Evolutionary conservation across 2,113 vertebrate genomes (phyloP).

Genomic region (Zapus hudsonius): DNA sequence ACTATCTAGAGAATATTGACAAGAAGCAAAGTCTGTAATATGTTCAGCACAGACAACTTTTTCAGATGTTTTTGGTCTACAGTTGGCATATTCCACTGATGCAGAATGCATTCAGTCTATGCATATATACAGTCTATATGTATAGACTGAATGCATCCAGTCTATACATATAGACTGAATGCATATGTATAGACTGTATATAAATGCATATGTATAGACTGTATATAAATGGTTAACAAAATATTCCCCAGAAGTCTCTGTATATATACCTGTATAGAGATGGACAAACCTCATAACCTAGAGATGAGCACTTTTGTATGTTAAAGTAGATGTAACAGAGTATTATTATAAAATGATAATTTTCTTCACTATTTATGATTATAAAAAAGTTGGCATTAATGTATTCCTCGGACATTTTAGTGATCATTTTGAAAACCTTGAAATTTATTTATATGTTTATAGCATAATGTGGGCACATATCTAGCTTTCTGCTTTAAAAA

Average conservation of each 20-base stretch:
- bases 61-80: neutral
- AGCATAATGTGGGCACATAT: neutral
- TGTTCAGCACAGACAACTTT: neutral
- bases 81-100: neutral
- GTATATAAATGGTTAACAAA: neutral
- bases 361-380: conserved; percentile 62
- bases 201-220: no score
- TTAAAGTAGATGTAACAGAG: conserved; percentile 20
- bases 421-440: conserved; percentile 49
- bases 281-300: neutral
- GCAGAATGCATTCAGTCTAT: neutral
- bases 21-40: neutral
- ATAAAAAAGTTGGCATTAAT: conserved; percentile 25
- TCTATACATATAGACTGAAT: no score
- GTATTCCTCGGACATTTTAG: neutral
- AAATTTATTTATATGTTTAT: conserved; percentile 43
- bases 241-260: neutral
- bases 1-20: neutral
- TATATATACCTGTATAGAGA: neutral
- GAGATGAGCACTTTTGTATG: conserved; percentile 26
- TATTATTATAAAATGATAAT: conserved; percentile 12
- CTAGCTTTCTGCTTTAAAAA: neutral
- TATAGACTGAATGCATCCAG: no score
- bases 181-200: no score
- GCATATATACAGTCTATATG: neutral